Conservation (phyloP, 2,113 vertebrate species). For the Guaruba guarouba region DNA sequence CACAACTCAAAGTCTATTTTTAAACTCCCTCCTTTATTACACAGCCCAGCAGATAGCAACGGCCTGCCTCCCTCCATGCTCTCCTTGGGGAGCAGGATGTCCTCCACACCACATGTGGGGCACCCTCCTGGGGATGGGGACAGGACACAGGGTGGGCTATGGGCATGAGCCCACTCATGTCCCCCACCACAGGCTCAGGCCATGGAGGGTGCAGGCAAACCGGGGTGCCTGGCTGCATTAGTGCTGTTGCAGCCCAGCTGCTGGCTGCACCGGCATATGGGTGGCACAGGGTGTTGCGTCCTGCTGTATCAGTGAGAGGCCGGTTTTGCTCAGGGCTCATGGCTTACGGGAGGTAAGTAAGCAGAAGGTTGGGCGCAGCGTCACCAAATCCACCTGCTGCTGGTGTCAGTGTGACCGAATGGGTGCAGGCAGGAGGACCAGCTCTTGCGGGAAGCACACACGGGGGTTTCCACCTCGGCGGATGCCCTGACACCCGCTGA, state of each 20-base stretch:
- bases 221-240: background rate
- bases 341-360: background rate
- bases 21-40: constrained; percentile 64
- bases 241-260: background rate
- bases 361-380: background rate
- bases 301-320: fast-evolving
- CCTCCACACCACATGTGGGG: fast-evolving
- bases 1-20: constrained; percentile 59
- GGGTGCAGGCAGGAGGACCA: background rate
- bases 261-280: fast-evolving
- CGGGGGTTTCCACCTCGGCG: fast-evolving
- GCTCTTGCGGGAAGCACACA: fast-evolving
- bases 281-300: fast-evolving
- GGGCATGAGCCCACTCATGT: fast-evolving
- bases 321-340: fast-evolving
- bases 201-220: fast-evolving
- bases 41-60: background rate
- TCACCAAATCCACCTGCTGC: background rate
- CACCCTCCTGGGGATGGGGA: background rate
- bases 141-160: fast-evolving
- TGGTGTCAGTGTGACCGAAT: background rate
- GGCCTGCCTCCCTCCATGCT: background rate
- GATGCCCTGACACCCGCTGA: background rate
- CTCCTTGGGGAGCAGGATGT: background rate
- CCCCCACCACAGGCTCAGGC: background rate